Evolutionary conservation across 1,140 invertebrate species (phyloP).

Genomic region (Zeugodacus cucurbitae): DNA sequence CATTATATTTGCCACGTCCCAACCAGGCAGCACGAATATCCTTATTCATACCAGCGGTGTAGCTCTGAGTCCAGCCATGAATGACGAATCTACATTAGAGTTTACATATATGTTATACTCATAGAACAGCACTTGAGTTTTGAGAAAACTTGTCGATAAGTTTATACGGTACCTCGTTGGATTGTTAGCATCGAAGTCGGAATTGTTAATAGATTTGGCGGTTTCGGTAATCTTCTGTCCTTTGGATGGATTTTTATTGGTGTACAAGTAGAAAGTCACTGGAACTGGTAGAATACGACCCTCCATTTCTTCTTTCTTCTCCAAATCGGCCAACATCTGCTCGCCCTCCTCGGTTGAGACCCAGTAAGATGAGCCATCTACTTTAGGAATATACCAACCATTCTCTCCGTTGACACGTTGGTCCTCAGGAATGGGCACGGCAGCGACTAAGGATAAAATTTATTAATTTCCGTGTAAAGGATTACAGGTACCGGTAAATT

Average conservation of each 20-base stretch:
- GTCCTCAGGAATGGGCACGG: not conserved
- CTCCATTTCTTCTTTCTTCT: not conserved
- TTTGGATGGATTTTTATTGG: constrained; percentile 51
- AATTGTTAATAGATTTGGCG: constrained; percentile 50
- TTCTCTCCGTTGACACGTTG: constrained; percentile 44
- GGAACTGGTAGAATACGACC: constrained; percentile 48
- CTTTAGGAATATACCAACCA: constrained; percentile 50
- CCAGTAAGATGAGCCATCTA: constrained; percentile 46
- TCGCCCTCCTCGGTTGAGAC: constrained; percentile 45
- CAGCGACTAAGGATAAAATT: not conserved
- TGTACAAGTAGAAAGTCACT: constrained; percentile 57
- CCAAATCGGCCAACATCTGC: not conserved
- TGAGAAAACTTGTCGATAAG: not conserved
- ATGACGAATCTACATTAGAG: constrained; percentile 44
- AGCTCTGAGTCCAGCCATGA: constrained; percentile 48
- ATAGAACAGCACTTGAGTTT: no score
- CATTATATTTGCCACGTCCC: constrained; percentile 66
- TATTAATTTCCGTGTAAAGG: not conserved
- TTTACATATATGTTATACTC: not conserved
- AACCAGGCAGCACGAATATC: constrained; percentile 62
- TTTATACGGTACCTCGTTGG: constrained; percentile 54
- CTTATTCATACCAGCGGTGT: constrained; percentile 41
- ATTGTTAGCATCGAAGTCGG: constrained; percentile 52
- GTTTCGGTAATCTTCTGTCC: constrained; percentile 52
- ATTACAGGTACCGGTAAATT: not conserved